These are phyloP conservation scores for Hyalella azteca DNA, from an alignment of 2,888 invertebrate genomes.

Conservation along the genomic window DNA sequence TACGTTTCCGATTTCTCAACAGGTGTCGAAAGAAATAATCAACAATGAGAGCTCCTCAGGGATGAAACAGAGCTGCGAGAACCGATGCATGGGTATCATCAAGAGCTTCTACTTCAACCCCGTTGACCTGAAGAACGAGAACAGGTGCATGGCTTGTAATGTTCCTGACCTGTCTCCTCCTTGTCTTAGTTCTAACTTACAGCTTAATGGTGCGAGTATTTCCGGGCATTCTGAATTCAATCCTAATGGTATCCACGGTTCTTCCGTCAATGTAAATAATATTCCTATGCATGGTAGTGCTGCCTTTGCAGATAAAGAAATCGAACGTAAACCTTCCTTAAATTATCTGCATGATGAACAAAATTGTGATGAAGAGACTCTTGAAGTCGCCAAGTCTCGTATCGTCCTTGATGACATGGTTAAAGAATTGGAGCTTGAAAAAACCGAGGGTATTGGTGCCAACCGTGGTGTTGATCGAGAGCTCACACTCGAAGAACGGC, in stretches of 20 bases:
- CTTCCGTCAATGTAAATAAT: too few relatives aligned
- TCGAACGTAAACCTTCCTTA: too few relatives aligned
- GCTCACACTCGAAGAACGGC: neutral
- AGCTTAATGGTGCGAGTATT: neutral
- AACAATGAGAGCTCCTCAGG: constrained; percentile 59
- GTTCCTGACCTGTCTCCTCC: neutral
- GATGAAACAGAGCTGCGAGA: constrained; percentile 70
- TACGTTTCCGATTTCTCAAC: neutral
- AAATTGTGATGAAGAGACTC: neutral
- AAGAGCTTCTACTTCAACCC: constrained; percentile 73
- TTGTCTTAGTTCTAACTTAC: neutral
- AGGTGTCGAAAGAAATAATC: constrained; percentile 45
- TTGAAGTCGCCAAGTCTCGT: neutral
- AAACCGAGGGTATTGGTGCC: neutral
- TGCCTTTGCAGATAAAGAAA: too few relatives aligned
- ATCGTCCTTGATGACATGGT: neutral
- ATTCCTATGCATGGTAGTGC: too few relatives aligned
- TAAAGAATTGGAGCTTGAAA: neutral
- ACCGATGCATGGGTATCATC: constrained; percentile 70
- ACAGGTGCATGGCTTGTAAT: constrained; percentile 22
- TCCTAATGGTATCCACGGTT: neutral
- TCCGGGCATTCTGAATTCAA: neutral
- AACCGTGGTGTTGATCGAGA: neutral
- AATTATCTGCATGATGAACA: too few relatives aligned
- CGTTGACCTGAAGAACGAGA: constrained; percentile 4